Evolutionary conservation across 23 tunicate species (phyloP), one percentile per base, ranked within the genome.

Genomic region (Ascidia mentula): DNA sequence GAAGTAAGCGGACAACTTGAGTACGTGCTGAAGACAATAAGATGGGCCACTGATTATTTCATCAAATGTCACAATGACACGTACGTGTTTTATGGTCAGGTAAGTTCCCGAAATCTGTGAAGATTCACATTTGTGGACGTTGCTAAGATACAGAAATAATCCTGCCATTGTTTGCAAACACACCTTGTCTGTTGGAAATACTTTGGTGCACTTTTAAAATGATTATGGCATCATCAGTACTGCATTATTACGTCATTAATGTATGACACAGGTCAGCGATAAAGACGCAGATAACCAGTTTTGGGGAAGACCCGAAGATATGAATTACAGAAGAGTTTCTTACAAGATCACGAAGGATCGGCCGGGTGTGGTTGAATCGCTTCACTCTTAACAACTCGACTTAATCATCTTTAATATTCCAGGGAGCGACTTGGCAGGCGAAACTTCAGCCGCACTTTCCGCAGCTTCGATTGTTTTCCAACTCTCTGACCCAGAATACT

Each of bases 1-100:
- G 89, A 87, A 36, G 74, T 80, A 15, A 28, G 79, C 18, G 97
- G 86, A 22, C 97, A 92, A 53, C 69, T 87, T 18, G 78, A 79
- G 28, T 61, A 92, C 40, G 87, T 72, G 22, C 78, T 96, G 61
- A 86, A 83, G 32, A 84, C 91, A 6, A 86, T 96, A 8, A 87
- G 80, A 79, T 96, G 99, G 99, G 92, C 92, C n/a, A 96, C 99
- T 22, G 99, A 96, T 84, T 96, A 90, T 45, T 87, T 96, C 59
- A 77, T 96, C 20, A 90, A 90, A 79, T 89, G 95, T 79, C 92
- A 89, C 40, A 77, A 82, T 0, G 77, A 72, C 0, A 26, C 80
- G 6, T 37, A 77, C 28, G 95, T 72, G 36, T 95, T 85, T 38
- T 95, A 82, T 45, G 99, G 89, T 8, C 99, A 95, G 82, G 99